Percentiles rank a stretch among this genome's conserved stretches.
Conservation (phyloP, 2,113 vertebrate species). For the Holacanthus passer region DNA sequence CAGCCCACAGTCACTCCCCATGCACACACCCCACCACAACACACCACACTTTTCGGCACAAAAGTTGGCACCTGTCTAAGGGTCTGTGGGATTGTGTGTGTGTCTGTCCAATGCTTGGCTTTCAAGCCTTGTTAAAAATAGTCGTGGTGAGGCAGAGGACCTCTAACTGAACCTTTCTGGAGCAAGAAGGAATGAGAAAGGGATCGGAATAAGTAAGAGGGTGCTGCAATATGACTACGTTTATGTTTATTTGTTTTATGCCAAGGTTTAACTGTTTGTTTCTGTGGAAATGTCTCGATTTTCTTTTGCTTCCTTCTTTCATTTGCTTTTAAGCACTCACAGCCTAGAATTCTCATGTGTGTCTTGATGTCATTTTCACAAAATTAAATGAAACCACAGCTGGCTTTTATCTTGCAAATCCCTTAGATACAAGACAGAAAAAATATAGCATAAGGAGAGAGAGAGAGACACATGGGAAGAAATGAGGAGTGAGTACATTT, state of each 20-base stretch:
- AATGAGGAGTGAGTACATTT: not conserved
- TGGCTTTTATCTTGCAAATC: not conserved
- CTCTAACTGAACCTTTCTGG: conserved; percentile 72
- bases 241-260: not conserved
- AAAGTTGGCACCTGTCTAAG: conserved; percentile 76
- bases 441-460: not conserved
- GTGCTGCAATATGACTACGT: not conserved
- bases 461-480: not conserved
- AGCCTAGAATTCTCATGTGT: not conserved
- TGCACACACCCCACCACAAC: conserved; percentile 68
- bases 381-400: not conserved
- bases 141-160: conserved; percentile 66
- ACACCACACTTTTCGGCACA: conserved; percentile 66
- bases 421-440: not conserved
- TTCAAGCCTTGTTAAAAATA: conserved; percentile 81
- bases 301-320: not conserved
- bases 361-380: not conserved
- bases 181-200: conserved; percentile 35
- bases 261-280: not conserved
- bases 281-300: not conserved
- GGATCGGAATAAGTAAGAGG: not conserved
- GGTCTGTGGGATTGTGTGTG: conserved; percentile 27
- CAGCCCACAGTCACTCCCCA: conserved; percentile 85
- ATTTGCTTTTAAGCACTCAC: not conserved
- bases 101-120: conserved; percentile 50